Evolutionary conservation across 2,888 invertebrate genomes (phyloP), one percentile per base, ranked within the genome.

Genomic region (Ametastegia equiseti): DNA sequence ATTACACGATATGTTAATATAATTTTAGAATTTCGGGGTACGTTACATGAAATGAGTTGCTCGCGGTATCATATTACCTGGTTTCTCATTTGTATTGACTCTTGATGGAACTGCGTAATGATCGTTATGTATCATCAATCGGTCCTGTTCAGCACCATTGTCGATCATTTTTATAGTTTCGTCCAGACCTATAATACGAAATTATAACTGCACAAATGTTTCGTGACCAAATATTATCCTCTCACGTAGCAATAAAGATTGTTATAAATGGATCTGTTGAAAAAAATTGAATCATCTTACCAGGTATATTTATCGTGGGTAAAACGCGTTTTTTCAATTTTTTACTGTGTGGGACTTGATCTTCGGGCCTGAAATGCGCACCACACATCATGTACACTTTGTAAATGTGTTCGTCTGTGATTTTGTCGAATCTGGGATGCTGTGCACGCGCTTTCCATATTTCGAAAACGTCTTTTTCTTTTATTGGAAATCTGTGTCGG

Each of bases 311-410:
- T 0, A 39, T 39, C 3, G 65, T 65, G 4, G 65, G 39, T n/a
- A 65, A 65, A 13, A 65, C 65, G 1, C 65, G 65, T 65, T 65
- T 65, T 9, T 65, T 65, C n/a, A 65, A 6, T 65, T 65, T 65
- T 6, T 65, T 65, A 36, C 65, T 39, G 39, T 65, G n/a, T 1
- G 65, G 39, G 36, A 65, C 19, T 33, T 36, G 36, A 19, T 65
- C 65, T 2, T 65, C n/a, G 0, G 36, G 0, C 19, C 13, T 65
- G 39, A 65, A 65, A 39, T 65, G 65, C 19, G 39, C 65, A 11
- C 65, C 39, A 1, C 65, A 65, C 65, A 65, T 65, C 2, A 4
- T 33, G 19, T 65, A 65, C 9, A n/a, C 65, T 65, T 65, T 65
- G 15, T 65, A 65, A 65, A 65, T 65, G n/a, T 65, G 65, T 65